A percentile compares a stretch with the other conserved stretches of the same genome.
phyloP scores from a whole-genome alignment of 2,888 invertebrate species.

The Hirtodrosophila duncani region DNA sequence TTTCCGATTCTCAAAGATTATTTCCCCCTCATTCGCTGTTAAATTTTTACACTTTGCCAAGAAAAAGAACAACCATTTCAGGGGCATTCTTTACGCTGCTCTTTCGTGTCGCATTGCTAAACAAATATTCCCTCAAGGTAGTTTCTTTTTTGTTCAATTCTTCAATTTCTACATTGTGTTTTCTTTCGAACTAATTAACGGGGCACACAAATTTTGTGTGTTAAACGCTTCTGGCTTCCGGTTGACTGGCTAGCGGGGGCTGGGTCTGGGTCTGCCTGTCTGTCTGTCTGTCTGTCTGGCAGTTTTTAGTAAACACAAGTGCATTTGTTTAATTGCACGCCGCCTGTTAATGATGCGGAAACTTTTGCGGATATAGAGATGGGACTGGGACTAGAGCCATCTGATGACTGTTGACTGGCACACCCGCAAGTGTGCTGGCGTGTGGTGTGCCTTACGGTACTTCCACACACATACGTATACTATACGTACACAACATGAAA shows the following conservation, averaged over 20 bases:
- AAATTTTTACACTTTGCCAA: conserved; percentile 9
- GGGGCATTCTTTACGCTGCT: conserved; percentile 8
- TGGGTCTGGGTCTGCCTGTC: no score
- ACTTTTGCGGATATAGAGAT: conserved; percentile 7
- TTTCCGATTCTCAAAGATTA: no score
- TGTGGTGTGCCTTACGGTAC: no score
- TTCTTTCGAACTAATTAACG: conserved; percentile 33
- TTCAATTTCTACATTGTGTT: no score
- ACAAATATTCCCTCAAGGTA: conserved; percentile 16
- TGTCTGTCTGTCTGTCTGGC: conserved; percentile 30
- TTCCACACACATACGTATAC: no score
- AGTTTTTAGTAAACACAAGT: conserved; percentile 20
- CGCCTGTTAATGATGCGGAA: conserved; percentile 52
- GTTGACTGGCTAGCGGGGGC: no score
- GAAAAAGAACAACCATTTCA: neutral
- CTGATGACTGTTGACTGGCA: no score
- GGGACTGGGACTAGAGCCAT: neutral
- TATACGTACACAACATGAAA: no score
- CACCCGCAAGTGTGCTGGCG: no score
- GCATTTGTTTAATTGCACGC: conserved; percentile 55
- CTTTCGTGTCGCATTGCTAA: no score
- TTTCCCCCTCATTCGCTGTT: conserved; percentile 12
- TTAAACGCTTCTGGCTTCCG: no score
- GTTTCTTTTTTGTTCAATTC: conserved; percentile 1
- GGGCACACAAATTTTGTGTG: no score